Base-by-base conservation (phyloP, 2,113 vertebrate species). In the Tenebrosternarchus preto region DNA sequence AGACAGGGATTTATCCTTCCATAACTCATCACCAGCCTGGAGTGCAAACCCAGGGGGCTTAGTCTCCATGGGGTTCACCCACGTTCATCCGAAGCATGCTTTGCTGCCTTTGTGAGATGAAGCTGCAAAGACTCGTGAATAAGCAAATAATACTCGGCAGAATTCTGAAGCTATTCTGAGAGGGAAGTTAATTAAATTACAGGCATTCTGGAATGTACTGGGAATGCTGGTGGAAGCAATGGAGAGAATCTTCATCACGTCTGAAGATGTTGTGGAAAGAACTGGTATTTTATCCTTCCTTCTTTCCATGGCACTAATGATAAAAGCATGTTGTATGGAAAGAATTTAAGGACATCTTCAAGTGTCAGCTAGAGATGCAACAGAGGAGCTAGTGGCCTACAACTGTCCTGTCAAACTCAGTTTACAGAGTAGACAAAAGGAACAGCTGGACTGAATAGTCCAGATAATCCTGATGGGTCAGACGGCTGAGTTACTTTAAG, bases 1-100 rank as follows among this genome's bases (percentile, higher is more conserved):
- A 75, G 56, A 50, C n/a, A 60, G 75, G 77, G 71, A 72, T 83
- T 84, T 84, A 74, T 80, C 67, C 79, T 68, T 78, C 73, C 61
- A 68, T 78, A 77, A 76, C 70, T 85, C 85, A 81, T 80, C 80
- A 57, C 74, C 50, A 67, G 66, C 20, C 55, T 3, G 8, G 46
- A 64, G 46, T 60, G 59, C 73, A 84, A 69, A 33, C 22, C 76
- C 25, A 69, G 50, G 43, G 67, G 69, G 61, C 50, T 79, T 56
- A 72, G 33, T 61, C 24, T 67, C 66, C 63, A 70, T 53, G n/a
- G 25, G 77, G n/a, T 73, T 27, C n/a, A 68, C 43, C 61, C 36
- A 27, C 33, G 60, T 85, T 80, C 61, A 83, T 76, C 55, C 76
- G 55, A 43, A 66, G 64, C 77, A 73, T 68, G 63, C n/a, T 56